Base-by-base conservation (phyloP, 2,797 vertebrate species). In the Euphonia xanthogaster region DNA sequence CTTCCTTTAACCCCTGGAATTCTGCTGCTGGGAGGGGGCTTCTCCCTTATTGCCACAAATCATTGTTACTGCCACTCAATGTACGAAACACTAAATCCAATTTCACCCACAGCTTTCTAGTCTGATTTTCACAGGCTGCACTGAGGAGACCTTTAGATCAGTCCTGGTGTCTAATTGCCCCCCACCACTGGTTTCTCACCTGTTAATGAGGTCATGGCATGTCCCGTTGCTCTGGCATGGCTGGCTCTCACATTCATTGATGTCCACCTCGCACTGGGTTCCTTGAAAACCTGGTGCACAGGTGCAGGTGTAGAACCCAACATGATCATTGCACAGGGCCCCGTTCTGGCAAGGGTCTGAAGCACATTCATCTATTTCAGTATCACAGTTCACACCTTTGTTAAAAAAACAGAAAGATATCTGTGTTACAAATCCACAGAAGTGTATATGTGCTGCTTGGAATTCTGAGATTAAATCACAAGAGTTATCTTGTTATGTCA, bases 291-390 rank as follows among this genome's bases (percentile, higher is more conserved):
- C 99, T 0, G 96, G 89, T 35, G 96, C 79, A 75, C 99, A 99
- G 73, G 98, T 97, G 79, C 99, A 99, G 57, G 86, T 97, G 98
- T 99, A 99, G 79, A 95, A 94, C 44, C 98, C 99, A 21, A 99
- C 45, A 2, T 98, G 96, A 92, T 99, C 99, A 44, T 53, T 92
- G 97, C 99, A 99, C 37, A 97, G 98, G 84, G 98, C 99, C 17
- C 98, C 98, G 3, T 99, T 99, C 97, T 98, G 98, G 96, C 99
- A 99, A 60, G 99, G 99, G 2, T 73, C 92, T 4, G 95, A 98
- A 62, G 98, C 98, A n/a, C 99, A 99, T 96, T 99, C 99, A 68
- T 99, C 98, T 48, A 99, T 98, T 95, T 99, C 99, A 58, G 94
- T 91, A 73, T 99, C 98, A 45, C 99, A 99, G 96, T 99, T 99